Percentiles rank a stretch among this genome's conserved stretches.
Conservation (phyloP, 2,888 invertebrate genomes). For the Ephialtes manifestator region DNA sequence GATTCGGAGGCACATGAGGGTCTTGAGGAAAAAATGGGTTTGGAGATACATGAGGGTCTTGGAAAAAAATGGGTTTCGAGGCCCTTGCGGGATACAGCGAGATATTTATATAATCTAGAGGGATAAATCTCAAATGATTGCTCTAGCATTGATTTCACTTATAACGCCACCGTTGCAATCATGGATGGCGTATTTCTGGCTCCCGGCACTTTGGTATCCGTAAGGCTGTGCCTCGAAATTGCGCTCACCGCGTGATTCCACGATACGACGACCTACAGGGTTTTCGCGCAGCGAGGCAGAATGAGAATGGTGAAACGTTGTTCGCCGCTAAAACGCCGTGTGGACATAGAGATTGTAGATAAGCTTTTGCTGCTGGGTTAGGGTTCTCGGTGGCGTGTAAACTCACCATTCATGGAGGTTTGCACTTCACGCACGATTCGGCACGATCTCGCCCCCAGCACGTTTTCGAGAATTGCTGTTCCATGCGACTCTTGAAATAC, state of each 20-base stretch:
- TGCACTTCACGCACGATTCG: slow-evolving; percentile 39
- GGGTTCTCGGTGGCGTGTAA: slow-evolving; percentile 57
- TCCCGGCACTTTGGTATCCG: background rate
- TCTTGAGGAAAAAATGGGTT: no score
- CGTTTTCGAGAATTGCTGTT: slow-evolving; percentile 41
- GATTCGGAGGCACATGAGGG: no score
- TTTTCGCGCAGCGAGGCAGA: slow-evolving; percentile 13
- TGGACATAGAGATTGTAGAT: slow-evolving; percentile 64
- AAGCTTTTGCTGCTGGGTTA: slow-evolving; percentile 33
- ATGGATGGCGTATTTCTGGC: slow-evolving; percentile 3
- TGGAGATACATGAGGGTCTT: no score
- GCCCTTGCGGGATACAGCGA: background rate
- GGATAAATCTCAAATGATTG: background rate
- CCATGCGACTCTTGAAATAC: slow-evolving; percentile 15
- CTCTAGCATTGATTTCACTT: background rate
- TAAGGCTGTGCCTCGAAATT: background rate
- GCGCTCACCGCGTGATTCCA: background rate
- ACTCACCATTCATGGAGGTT: slow-evolving; percentile 54
- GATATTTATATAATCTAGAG: background rate
- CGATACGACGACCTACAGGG: background rate
- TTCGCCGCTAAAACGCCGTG: slow-evolving; percentile 43
- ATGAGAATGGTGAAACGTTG: slow-evolving; percentile 28
- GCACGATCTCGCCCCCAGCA: slow-evolving; percentile 20
- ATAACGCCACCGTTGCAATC: background rate
- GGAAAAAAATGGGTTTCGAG: no score